Percentiles rank a stretch among this genome's conserved stretches.
phyloP scores from a whole-genome alignment of 2,113 vertebrate genomes.

The Bos indicus region DNA sequence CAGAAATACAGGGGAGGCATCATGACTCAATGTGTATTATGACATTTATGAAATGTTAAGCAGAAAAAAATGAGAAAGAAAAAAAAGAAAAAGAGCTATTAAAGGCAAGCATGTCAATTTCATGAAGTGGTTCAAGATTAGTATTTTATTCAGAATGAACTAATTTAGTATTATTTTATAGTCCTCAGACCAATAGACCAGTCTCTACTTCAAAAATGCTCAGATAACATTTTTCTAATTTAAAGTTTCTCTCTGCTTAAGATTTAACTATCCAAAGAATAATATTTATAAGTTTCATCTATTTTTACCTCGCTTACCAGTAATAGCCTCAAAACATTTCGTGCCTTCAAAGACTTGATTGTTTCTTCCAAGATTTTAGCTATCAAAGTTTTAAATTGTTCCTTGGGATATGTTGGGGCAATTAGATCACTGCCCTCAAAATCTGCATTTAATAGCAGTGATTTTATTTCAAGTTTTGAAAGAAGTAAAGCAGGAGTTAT shows the following conservation, averaged over 20 bases:
- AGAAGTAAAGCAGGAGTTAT: constrained; percentile 28
- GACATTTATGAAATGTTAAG: constrained; percentile 71
- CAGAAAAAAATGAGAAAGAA: constrained; percentile 35
- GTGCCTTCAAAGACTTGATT: constrained; percentile 31
- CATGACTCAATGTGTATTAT: constrained; percentile 67
- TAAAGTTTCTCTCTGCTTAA: constrained; percentile 42
- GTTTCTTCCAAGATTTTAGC: constrained; percentile 31
- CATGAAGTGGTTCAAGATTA: constrained; percentile 55
- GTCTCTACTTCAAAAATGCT: constrained; percentile 25
- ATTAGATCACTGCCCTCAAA: constrained; percentile 33
- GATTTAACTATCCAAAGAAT: constrained; percentile 56
- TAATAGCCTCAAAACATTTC: constrained; percentile 34
- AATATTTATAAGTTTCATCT: constrained; percentile 42
- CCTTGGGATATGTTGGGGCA: constrained; percentile 17
- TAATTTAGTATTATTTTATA: constrained; percentile 58
- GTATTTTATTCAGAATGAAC: constrained; percentile 35
- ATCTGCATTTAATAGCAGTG: constrained; percentile 28
- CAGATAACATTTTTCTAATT: constrained; percentile 53
- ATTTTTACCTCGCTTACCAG: not conserved
- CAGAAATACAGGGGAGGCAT: constrained; percentile 55
- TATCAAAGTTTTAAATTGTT: constrained; percentile 38
- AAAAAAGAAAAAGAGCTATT: constrained; percentile 57
- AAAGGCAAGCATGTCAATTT: constrained; percentile 58
- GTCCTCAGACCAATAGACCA: constrained; percentile 32
- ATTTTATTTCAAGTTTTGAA: constrained; percentile 56